phyloP scores from a whole-genome alignment of 2,113 vertebrate species.

The Elaphurus davidianus region DNA sequence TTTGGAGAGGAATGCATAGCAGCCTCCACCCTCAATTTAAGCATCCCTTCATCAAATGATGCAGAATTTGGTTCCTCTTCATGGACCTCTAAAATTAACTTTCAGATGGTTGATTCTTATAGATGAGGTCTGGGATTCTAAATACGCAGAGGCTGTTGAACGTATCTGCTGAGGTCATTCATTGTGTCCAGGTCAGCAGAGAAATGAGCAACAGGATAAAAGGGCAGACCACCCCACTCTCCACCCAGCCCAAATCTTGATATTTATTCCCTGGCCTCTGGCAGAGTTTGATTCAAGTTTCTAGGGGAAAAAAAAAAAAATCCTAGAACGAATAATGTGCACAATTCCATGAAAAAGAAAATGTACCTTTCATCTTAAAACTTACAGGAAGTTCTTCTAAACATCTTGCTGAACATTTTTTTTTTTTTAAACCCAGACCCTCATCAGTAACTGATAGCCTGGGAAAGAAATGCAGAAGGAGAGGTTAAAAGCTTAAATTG shows the following conservation, averaged over 20 bases:
- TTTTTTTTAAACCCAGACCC: not conserved
- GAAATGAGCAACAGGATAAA: not conserved
- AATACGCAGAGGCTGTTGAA: not conserved
- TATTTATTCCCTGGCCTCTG: no score
- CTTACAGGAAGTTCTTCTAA: not conserved
- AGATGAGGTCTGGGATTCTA: slow-evolving; percentile 49
- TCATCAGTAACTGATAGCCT: not conserved
- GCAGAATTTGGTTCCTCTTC: slow-evolving; percentile 19
- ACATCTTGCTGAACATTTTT: not conserved
- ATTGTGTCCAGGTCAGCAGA: not conserved
- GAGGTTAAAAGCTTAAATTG: not conserved
- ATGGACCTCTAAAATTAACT: slow-evolving; percentile 47
- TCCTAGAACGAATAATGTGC: not conserved
- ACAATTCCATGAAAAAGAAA: not conserved
- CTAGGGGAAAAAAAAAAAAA: not conserved
- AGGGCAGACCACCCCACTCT: not conserved
- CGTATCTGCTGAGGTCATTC: not conserved
- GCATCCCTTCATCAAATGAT: not conserved
- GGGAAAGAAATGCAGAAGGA: not conserved
- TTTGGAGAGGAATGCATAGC: not conserved
- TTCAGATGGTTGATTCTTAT: slow-evolving; percentile 40
- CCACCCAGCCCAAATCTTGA: not conserved
- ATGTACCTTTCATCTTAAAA: not conserved
- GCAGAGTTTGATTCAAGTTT: not conserved
- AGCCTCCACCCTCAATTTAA: not conserved